A percentile compares a stretch with the other conserved stretches of the same genome.
Evolutionary conservation across 2,113 vertebrate genomes (phyloP).

Genomic region (Brachypodius melanocephalos): DNA sequence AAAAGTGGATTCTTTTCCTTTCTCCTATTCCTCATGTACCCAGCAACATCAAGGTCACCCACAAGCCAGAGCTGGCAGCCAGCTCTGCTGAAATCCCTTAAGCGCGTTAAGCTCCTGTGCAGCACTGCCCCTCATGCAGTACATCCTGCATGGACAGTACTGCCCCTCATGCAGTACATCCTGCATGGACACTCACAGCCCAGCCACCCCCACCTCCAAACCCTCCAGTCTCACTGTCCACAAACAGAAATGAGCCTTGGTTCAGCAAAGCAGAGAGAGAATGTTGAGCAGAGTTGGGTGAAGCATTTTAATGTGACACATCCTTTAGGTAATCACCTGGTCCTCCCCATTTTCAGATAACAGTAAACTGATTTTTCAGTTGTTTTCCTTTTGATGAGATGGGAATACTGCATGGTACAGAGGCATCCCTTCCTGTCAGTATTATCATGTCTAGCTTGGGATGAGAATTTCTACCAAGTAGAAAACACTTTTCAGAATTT

Average conservation of each 20-base stretch:
- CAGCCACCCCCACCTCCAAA: neutral
- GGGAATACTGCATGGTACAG: neutral
- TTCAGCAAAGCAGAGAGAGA: neutral
- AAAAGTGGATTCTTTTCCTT: neutral
- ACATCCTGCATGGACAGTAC: neutral
- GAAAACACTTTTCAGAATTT: neutral
- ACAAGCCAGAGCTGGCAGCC: neutral
- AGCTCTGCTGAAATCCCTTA: neutral
- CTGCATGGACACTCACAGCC: too few relatives aligned
- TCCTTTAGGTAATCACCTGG: neutral
- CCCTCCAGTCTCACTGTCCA: neutral
- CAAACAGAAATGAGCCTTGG: neutral
- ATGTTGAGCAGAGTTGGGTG: neutral
- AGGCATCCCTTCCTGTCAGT: neutral
- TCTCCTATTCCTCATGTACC: neutral
- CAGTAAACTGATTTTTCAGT: neutral
- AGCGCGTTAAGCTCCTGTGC: neutral
- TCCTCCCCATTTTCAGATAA: neutral
- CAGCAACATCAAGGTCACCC: neutral
- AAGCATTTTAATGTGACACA: neutral
- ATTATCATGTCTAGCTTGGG: neutral
- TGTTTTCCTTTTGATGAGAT: neutral
- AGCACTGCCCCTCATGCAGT: accelerated
- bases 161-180: too few relatives aligned
- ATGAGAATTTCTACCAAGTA: neutral